A percentile compares a stretch with the other conserved stretches of the same genome.
Evolutionary conservation across 1,140 invertebrate species (phyloP).

Genomic region (Zophobas atratus): DNA sequence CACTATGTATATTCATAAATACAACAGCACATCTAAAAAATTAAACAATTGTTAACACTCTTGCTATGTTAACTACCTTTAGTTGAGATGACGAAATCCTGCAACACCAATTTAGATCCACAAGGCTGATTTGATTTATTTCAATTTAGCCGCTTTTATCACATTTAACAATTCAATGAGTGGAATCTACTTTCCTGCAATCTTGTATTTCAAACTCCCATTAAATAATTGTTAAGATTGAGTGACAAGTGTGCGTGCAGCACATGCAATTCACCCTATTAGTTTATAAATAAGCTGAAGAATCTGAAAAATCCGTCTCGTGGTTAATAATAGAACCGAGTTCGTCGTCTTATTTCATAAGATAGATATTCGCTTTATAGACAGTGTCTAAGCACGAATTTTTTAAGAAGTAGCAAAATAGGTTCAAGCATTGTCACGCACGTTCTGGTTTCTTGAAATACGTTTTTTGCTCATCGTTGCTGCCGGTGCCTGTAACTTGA

Average conservation of each 20-base stretch:
- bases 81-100: not conserved
- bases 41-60: too few relatives aligned
- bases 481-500: not conserved
- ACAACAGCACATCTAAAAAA: too few relatives aligned
- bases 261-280: not conserved
- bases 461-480: not conserved
- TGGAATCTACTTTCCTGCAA: conserved; percentile 11
- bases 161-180: conserved; percentile 8
- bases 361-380: not conserved
- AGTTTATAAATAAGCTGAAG: not conserved
- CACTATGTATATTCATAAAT: too few relatives aligned
- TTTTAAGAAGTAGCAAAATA: conserved; percentile 11
- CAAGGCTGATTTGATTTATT: conserved; percentile 46
- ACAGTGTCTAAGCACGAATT: conserved; percentile 28
- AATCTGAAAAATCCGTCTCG: not conserved
- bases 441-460: conserved; percentile 1
- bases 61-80: not conserved
- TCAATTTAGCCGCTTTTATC: conserved; percentile 24
- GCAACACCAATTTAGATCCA: conserved; percentile 12
- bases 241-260: conserved; percentile 4
- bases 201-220: not conserved
- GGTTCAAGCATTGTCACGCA: conserved; percentile 26
- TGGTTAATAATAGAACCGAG: conserved; percentile 29
- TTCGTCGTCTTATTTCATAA: conserved; percentile 36
- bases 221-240: not conserved